Conservation (phyloP, 2,797 vertebrate species). For the Hoplostethus mediterraneus region DNA sequence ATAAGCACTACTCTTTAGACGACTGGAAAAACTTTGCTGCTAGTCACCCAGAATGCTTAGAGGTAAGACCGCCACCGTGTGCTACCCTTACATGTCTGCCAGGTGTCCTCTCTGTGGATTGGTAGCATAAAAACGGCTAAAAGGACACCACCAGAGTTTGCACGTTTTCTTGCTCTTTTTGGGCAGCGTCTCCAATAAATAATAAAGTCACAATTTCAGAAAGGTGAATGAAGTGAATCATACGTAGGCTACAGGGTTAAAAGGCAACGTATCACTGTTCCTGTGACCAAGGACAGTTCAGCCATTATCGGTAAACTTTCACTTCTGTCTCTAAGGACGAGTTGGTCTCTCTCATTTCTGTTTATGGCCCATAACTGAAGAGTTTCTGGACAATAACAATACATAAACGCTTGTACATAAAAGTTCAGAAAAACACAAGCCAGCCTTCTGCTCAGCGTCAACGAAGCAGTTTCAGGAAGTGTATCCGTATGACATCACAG, state of each 20-base stretch:
- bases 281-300: too few relatives aligned
- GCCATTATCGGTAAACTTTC: background rate
- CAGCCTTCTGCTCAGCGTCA: too few relatives aligned
- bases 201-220: background rate
- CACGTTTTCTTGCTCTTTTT: too few relatives aligned
- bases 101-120: background rate
- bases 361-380: too few relatives aligned
- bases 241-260: background rate
- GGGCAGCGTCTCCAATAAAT: too few relatives aligned
- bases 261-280: background rate
- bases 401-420: too few relatives aligned
- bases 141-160: background rate
- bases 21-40: constrained; percentile 95
- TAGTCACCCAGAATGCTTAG: constrained; percentile 91
- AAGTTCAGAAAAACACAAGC: too few relatives aligned
- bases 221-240: background rate
- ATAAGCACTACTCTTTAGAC: constrained; percentile 96
- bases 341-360: too few relatives aligned
- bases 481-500: background rate
- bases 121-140: background rate
- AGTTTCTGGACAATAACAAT: background rate
- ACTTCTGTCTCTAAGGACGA: background rate
- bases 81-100: background rate
- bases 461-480: background rate
- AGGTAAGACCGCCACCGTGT: constrained; percentile 83